Conservation (phyloP, 1,140 invertebrate species). For the Drosophila tropicalis region DNA sequence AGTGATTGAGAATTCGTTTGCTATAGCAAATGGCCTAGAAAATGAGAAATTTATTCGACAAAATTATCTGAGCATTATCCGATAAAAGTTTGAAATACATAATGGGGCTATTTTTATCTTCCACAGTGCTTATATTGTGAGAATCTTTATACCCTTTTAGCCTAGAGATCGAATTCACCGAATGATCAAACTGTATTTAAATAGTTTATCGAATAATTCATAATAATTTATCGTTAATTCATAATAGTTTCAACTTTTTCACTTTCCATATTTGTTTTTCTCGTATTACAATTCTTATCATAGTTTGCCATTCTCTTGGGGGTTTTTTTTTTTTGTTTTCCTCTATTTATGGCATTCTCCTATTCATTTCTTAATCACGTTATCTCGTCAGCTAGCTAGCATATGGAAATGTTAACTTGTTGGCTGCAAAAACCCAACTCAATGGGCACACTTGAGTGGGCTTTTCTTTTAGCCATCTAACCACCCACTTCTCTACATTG, state of each 20-base stretch:
- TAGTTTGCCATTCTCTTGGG: constrained; percentile 1
- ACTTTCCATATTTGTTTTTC: no score
- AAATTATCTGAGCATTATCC: not conserved
- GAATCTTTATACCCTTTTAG: no score
- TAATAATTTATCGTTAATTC: no score
- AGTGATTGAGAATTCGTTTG: not conserved
- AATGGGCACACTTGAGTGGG: constrained; percentile 49
- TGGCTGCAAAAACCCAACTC: constrained; percentile 30
- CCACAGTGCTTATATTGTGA: no score
- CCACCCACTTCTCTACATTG: constrained; percentile 5
- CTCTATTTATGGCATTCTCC: constrained; percentile 21
- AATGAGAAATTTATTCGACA: not conserved
- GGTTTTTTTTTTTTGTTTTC: constrained; percentile 15
- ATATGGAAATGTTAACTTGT: constrained; percentile 63
- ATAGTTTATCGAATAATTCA: no score
- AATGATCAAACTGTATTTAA: no score
- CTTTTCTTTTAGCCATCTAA: constrained; percentile 22
- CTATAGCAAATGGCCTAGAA: not conserved
- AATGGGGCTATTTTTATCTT: not conserved
- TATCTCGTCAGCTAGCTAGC: constrained; percentile 41
- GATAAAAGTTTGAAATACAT: not conserved
- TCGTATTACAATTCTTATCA: not conserved
- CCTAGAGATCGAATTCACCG: no score
- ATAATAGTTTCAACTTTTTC: no score
- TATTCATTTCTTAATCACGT: constrained; percentile 47